Base-by-base conservation (phyloP, 30 jellyfish, hydroid and myxozoan species). In the Chironex yamaguchii region DNA sequence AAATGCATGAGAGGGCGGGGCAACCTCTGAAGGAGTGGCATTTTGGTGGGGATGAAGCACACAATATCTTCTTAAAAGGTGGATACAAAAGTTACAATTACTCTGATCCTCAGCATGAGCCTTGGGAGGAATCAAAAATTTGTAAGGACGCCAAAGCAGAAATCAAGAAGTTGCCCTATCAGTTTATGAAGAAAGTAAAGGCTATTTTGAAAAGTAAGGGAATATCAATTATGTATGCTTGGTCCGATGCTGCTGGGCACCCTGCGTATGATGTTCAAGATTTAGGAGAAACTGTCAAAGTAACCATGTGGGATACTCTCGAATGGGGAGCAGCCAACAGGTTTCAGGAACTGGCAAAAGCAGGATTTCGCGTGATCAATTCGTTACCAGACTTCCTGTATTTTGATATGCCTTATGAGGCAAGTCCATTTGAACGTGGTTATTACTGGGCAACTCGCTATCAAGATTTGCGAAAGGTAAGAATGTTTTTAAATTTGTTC, bases 1-100 rank as follows among this genome's bases (percentile, higher is more conserved):
- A 42, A 17, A 71, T 88, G 96, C 96, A 87, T 24, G 68, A 84
- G 91, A 84, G 96, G 6, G 84, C 63, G 36, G 78, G 36, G 91
- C 86, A 20, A 89, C 90, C 52, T 51, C 62, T 26, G 96, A 89
- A 11, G 49, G 33, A 31, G n/a, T 78, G 82, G 96, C 96, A 12
- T 53, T 87, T 31, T 87, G 96, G 58, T 42, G 58, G 58, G 17
- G 58, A 42, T 17, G 58, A 42, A 17, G 58, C 58, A 42, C 58
- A 42, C 58, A 42, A 42, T 17, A 42, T 42, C 17, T 42, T 42
- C 17, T 17, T 42, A 6, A 42, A 42, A 42, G 58, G 58, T 9
- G 58, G 58, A 6, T 42, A 42, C 17, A 42, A 42, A 42, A 17
- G 58, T 9, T 42, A 42, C 17, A 42, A 42, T 42, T 42, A 6